Conservation (phyloP, 2,113 vertebrate genomes). For the Cettia cetti region DNA sequence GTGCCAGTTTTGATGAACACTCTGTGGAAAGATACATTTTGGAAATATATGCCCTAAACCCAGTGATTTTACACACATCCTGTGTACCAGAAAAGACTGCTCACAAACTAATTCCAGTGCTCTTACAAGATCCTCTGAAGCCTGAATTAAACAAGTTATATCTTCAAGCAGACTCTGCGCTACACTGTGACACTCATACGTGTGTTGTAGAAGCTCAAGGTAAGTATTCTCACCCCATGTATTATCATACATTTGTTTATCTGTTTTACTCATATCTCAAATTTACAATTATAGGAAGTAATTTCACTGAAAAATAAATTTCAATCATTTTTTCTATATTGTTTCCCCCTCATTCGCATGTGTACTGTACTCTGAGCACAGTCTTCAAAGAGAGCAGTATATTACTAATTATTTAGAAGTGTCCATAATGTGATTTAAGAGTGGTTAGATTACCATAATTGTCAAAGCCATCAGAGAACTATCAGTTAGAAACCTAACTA, state of each 20-base stretch:
- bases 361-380: neutral
- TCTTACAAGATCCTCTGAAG: neutral
- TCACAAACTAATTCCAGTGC: neutral
- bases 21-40: neutral
- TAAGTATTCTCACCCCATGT: neutral
- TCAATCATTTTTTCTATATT: neutral
- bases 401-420: neutral
- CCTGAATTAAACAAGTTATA: neutral
- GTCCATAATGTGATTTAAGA: neutral
- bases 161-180: neutral
- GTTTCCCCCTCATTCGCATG: neutral
- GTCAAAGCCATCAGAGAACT: neutral
- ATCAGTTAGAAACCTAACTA: neutral
- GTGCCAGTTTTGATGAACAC: neutral
- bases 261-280: neutral
- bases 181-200: neutral
- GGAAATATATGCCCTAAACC: neutral
- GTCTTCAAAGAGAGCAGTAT: neutral
- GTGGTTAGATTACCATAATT: neutral
- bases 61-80: neutral
- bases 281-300: neutral
- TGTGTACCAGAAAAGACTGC: neutral
- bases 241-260: neutral
- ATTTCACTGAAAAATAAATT: neutral
- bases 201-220: neutral